Evolutionary conservation across 2,888 invertebrate genomes (phyloP).

Genomic region (Amphipoea oculea): DNA sequence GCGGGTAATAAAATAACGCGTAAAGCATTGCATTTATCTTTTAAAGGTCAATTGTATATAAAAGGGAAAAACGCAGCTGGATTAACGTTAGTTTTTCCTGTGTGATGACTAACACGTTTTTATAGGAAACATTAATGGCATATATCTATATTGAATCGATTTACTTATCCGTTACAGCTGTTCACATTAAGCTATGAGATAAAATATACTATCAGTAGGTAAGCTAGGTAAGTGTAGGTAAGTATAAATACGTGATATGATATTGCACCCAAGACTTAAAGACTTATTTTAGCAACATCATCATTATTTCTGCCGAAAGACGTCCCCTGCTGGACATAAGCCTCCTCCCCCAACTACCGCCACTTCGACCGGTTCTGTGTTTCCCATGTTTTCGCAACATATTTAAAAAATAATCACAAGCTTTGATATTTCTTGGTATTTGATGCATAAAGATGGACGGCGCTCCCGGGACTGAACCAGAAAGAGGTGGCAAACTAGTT

Average conservation of each 20-base stretch:
- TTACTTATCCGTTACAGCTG: conserved; percentile 20
- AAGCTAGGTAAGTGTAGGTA: not conserved
- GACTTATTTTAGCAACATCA: not conserved
- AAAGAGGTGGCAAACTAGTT: not conserved
- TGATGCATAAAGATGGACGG: not conserved
- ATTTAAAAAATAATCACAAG: no score
- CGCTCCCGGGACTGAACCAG: no score
- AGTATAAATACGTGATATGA: not conserved
- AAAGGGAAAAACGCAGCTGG: conserved; percentile 46
- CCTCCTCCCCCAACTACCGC: not conserved
- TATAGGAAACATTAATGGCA: conserved; percentile 7
- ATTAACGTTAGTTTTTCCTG: conserved; percentile 50
- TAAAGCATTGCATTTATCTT: conserved; percentile 24
- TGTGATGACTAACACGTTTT: conserved; percentile 33
- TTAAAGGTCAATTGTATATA: conserved; percentile 38
- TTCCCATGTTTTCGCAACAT: not conserved
- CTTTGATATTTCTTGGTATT: not conserved
- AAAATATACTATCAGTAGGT: not conserved
- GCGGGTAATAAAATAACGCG: conserved; percentile 33
- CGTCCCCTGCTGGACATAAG: not conserved
- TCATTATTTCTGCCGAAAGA: not conserved
- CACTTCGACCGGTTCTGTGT: not conserved
- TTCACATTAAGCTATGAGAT: conserved; percentile 2
- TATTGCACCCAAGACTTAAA: not conserved
- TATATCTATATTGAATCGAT: conserved; percentile 19